Percentiles rank a stretch among this genome's conserved stretches.
Conservation (phyloP, 2,797 vertebrate species). For the Chromis chromis region DNA sequence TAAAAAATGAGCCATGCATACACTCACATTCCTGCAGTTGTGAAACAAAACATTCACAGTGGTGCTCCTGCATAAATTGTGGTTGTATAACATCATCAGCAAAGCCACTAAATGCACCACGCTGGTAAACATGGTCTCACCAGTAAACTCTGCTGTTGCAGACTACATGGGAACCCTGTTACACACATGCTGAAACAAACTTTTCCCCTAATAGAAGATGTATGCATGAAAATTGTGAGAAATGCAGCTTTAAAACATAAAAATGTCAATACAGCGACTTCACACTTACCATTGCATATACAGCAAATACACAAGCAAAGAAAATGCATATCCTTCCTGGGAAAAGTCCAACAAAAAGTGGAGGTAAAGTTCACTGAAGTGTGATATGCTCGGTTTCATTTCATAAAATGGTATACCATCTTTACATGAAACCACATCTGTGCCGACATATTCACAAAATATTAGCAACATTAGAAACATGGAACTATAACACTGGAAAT, state of each 20-base stretch:
- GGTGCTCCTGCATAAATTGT: too few species aligned
- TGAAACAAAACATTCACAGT: background rate
- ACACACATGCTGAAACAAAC: too few species aligned
- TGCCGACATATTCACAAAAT: background rate
- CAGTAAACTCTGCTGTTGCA: background rate
- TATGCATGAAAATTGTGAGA: too few species aligned
- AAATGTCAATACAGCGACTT: too few species aligned
- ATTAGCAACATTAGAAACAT: background rate
- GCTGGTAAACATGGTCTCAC: background rate
- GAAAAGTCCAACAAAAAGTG: background rate
- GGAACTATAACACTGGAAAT: conserved; percentile 1
- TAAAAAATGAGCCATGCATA: background rate
- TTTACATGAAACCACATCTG: background rate
- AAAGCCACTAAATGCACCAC: too few species aligned
- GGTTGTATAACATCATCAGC: too few species aligned
- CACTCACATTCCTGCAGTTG: background rate
- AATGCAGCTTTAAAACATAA: too few species aligned
- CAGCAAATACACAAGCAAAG: background rate
- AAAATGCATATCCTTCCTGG: background rate
- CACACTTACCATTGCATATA: too few species aligned
- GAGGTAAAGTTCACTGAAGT: too few species aligned
- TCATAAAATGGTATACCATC: background rate
- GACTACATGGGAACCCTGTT: background rate
- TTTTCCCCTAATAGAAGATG: too few species aligned
- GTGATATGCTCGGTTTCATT: too few species aligned